phyloP scores from a whole-genome alignment of 2,113 vertebrate genomes.

The Megaptera novaeangliae region DNA sequence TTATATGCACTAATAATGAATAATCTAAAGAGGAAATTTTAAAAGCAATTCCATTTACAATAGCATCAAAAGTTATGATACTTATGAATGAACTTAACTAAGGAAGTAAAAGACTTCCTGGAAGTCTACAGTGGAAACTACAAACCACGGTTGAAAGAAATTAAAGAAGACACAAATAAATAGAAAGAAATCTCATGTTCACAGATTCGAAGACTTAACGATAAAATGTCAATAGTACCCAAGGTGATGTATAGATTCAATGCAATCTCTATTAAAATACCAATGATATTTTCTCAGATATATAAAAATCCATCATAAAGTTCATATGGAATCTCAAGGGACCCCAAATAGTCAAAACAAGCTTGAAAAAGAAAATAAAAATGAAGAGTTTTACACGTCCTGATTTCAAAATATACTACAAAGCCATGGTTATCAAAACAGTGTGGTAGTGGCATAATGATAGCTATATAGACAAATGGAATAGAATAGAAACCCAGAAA shows the following conservation, averaged over 20 bases:
- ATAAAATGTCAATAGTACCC: background rate
- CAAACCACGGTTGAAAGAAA: background rate
- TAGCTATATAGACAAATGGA: background rate
- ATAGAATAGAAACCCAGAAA: background rate
- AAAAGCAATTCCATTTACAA: background rate
- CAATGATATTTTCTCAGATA: background rate
- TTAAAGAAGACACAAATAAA: background rate
- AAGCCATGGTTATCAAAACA: background rate
- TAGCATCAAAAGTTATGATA: background rate
- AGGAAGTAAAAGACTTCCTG: background rate
- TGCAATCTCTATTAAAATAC: background rate
- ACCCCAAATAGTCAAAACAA: background rate
- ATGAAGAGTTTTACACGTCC: background rate
- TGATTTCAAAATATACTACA: background rate
- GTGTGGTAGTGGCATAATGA: background rate
- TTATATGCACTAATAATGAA: background rate
- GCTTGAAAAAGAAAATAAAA: background rate
- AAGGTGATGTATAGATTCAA: background rate
- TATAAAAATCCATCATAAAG: background rate
- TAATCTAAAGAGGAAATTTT: background rate
- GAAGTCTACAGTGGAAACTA: background rate
- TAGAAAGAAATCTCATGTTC: background rate
- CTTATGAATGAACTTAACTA: background rate
- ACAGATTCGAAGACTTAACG: background rate
- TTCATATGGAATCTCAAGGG: background rate